Base-by-base conservation (phyloP, 1,140 invertebrate species). In the Diachasmimorpha longicaudata region DNA sequence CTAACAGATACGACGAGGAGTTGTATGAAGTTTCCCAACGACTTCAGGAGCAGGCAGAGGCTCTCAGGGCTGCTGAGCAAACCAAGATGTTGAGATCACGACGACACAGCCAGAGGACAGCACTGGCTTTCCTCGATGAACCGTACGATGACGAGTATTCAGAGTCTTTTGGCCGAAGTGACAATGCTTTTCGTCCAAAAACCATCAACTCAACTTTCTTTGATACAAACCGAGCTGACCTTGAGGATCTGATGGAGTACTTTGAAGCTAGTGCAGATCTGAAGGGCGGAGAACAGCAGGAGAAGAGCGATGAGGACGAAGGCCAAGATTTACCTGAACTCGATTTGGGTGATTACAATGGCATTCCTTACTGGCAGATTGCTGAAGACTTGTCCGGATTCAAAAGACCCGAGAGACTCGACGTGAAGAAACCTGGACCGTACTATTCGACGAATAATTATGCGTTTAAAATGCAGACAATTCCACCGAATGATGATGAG, bases 401-500 rank as follows among this genome's bases (percentile, higher is more conserved):
- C 87, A 93, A 95, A 79, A 91, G 96, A 80, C 92, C 93, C 75
- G 96, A 97, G 90, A 91, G 96, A 80, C 90, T 97, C 46, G 96
- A 97, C 88, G 96, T 97, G n/a, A 98, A 98, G 89, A 98, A 98
- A 90, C 96, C 96, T 2, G 96, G 96, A 39, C 96, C 96, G 23
- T 92, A 90, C 58, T 93, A 94, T 86, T 91, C 91, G 70, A 90
- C 91, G 0, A 92, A 90, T 84, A 91, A 92, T 83, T 91, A 89
- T 75, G 90, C 89, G 37, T 91, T 91, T 55, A 88, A 90, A 77
- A 81, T 79, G 25, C 83, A 86, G 76, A 79, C 80, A 46, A 74
- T 25, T 19, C 5, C 19, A 68, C 13, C 37, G 19, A 4, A 37
- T 39, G 21, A 36, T 73, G 75, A 39, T 44, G 31, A 31, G 9